phyloP scores from a whole-genome alignment of 2,797 vertebrate species.

The Danio aesculapii region DNA sequence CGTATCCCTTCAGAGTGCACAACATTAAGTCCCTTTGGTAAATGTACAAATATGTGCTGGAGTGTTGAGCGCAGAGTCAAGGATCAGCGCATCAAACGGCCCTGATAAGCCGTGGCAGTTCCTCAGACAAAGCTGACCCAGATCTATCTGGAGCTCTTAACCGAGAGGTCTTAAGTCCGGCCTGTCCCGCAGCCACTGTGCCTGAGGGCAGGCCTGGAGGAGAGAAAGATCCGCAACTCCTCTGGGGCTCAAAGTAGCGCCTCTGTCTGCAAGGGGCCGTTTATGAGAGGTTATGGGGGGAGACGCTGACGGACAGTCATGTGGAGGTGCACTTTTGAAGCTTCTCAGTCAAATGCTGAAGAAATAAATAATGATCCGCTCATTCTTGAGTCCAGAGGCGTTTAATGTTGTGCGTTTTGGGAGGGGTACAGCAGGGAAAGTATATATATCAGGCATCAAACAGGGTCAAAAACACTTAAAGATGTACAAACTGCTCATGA shows the following conservation, averaged over 20 bases:
- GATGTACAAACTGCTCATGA: slow-evolving; percentile 17
- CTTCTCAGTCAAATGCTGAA: slow-evolving; percentile 7
- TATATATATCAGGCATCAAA: neutral
- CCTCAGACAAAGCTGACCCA: slow-evolving; percentile 52
- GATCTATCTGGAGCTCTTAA: slow-evolving; percentile 56
- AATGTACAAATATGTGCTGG: slow-evolving; percentile 20
- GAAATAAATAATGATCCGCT: slow-evolving; percentile 15
- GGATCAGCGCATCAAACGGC: slow-evolving; percentile 39
- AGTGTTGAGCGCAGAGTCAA: slow-evolving; percentile 32
- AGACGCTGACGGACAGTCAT: slow-evolving; percentile 44
- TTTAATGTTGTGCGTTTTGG: slow-evolving; percentile 12
- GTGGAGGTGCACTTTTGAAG: slow-evolving; percentile 21
- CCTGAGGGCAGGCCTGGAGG: slow-evolving; percentile 61
- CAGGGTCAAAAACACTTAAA: slow-evolving; percentile 43
- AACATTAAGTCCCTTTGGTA: slow-evolving; percentile 31
- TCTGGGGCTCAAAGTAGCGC: slow-evolving; percentile 53
- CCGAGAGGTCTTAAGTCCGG: slow-evolving; percentile 47
- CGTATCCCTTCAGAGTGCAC: slow-evolving; percentile 17
- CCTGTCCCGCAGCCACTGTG: slow-evolving; percentile 44
- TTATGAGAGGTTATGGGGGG: slow-evolving; percentile 53
- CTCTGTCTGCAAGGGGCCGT: slow-evolving; percentile 39
- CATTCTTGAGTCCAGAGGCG: slow-evolving; percentile 25
- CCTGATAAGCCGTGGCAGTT: slow-evolving; percentile 43
- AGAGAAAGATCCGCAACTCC: slow-evolving; percentile 60
- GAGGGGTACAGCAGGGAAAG: neutral